phyloP scores from a whole-genome alignment of 2,113 vertebrate genomes.

The Ailurus styani region DNA sequence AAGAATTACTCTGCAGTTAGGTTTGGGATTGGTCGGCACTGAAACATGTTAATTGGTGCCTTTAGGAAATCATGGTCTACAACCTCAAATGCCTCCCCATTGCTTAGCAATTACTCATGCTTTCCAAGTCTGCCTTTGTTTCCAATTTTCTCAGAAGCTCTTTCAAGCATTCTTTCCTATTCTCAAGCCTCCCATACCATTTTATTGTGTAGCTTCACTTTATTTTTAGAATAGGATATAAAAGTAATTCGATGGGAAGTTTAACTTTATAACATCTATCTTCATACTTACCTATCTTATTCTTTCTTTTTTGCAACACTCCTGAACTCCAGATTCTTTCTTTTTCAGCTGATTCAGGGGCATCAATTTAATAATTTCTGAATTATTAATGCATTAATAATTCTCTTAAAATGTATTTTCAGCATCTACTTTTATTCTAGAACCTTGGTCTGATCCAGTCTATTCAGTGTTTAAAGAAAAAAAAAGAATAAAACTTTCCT shows the following conservation, averaged over 20 bases:
- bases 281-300: background rate
- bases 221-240: background rate
- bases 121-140: background rate
- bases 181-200: background rate
- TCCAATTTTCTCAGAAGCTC: background rate
- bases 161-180: background rate
- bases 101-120: background rate
- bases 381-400: no score
- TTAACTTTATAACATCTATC: background rate
- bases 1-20: background rate
- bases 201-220: background rate
- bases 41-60: background rate
- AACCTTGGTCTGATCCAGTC: background rate
- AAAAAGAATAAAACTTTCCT: background rate
- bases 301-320: background rate
- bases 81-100: background rate
- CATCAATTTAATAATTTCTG: background rate
- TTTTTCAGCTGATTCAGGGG: background rate
- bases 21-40: background rate
- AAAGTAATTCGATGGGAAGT: background rate
- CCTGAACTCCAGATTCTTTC: background rate
- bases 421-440: background rate
- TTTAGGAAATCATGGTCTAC: background rate
- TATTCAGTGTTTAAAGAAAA: background rate
- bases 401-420: background rate